Evolutionary conservation across 1,140 invertebrate species (phyloP), one percentile per base, ranked within the genome.

Genomic region (Lordiphosa collinella): DNA sequence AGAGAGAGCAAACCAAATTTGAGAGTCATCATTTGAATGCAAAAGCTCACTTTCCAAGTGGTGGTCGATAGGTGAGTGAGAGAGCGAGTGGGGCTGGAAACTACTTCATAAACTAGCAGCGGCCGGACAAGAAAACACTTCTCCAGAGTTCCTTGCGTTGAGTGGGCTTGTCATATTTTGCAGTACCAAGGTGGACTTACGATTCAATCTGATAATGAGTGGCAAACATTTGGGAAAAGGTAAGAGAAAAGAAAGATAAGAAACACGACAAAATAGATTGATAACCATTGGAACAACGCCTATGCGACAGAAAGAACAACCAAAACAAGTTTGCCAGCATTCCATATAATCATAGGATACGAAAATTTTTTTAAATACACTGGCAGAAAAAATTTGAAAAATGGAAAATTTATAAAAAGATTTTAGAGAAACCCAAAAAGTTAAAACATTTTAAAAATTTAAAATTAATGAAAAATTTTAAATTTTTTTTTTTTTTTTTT

Each of bases 171-270:
- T 64, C 18, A 60, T 44, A 40, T 29, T 29, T 13, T 18, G 29
- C 44, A 16, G 25, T 36, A 51, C 35, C 3, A 14, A 9, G 14
- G 51, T 13, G 14, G 13, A 12, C 4, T 11, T 11, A 6, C 40
- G 8, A 18, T 36, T 12, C 4, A 29, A 13, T 18, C 13, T 14
- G 31, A 62, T 9, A 1, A 84, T 84, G 78, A 73, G 64, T 31
- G 29, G 67, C 41, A 78, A 78, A 44, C 73, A 78, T 53, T 63
- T 70, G 8, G 44, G 13, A 6, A 84, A 78, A 70, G 78, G 78
- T 84, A 56, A 51, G 63, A 52, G 37, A 25, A 6, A 36, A 31
- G 16, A 14, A n/a, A 29, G 8, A 8, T 11, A 29, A 31, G 25
- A 40, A n/a, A 60, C 40, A 11, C 16, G 51, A 6, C n/a, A 34